phyloP scores from a whole-genome alignment of 2,113 vertebrate genomes.

The Numenius arquata region DNA sequence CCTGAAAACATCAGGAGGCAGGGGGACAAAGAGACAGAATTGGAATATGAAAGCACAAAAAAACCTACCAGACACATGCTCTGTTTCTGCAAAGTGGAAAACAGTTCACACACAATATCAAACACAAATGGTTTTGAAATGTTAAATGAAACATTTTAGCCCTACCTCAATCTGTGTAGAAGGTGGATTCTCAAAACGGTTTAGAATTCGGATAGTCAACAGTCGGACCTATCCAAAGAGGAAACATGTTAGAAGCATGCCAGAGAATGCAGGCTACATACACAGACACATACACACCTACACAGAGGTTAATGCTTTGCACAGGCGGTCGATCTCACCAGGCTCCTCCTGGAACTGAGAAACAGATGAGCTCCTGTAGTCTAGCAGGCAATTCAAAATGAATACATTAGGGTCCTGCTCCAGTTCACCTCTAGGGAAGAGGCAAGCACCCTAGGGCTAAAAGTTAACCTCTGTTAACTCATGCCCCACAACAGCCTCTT shows the following conservation, averaged over 20 bases:
- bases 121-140: neutral
- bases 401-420: neutral
- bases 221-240: conserved; percentile 83
- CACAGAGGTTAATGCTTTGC: neutral
- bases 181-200: conserved; percentile 83
- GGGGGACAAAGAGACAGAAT: neutral
- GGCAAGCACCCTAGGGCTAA: neutral
- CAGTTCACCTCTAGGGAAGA: neutral
- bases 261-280: neutral
- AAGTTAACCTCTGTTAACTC: neutral
- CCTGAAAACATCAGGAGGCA: neutral
- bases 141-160: neutral
- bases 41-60: neutral
- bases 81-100: neutral
- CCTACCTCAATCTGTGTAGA: conserved; percentile 80
- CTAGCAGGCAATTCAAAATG: neutral
- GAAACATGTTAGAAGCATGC: neutral
- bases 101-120: neutral
- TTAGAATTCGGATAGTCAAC: conserved; percentile 88
- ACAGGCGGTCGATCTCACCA: neutral
- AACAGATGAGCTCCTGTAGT: neutral
- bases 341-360: neutral
- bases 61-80: neutral
- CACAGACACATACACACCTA: neutral
- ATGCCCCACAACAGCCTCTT: neutral